Conservation (phyloP, 2,888 invertebrate species). For the Trichogramma evanescens region DNA sequence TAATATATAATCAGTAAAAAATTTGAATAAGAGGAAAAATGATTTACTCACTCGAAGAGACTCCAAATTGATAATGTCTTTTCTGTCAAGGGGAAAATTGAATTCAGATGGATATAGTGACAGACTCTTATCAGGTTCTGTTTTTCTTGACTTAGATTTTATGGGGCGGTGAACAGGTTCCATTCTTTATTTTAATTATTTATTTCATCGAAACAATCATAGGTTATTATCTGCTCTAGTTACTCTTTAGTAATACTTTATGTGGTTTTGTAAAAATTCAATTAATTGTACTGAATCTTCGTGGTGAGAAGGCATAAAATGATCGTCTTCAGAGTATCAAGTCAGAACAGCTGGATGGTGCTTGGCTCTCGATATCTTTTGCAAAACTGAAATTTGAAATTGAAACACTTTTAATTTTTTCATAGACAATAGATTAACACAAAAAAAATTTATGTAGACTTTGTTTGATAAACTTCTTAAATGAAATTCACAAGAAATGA, state of each 20-base stretch:
- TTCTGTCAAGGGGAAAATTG: too few relatives aligned
- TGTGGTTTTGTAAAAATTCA: background rate
- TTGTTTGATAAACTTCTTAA: background rate
- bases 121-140: too few relatives aligned
- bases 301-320: slow-evolving; percentile 13
- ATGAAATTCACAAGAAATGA: background rate
- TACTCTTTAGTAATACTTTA: too few relatives aligned
- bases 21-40: slow-evolving; percentile 8
- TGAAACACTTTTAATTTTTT: background rate
- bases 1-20: slow-evolving; percentile 5
- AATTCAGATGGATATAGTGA: too few relatives aligned
- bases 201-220: background rate
- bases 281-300: background rate
- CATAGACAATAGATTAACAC: background rate
- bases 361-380: background rate
- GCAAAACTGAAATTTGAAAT: slow-evolving; percentile 8
- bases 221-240: background rate
- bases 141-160: slow-evolving; percentile 4
- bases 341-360: background rate
- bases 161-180: slow-evolving; percentile 10
- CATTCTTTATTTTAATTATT: slow-evolving; percentile 5
- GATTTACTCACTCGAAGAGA: slow-evolving; percentile 19
- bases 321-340: slow-evolving; percentile 5
- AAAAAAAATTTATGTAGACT: background rate
- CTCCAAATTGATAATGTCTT: background rate